Base-by-base conservation (phyloP, 2,888 invertebrate species). In the Liposcelis brunnea region DNA sequence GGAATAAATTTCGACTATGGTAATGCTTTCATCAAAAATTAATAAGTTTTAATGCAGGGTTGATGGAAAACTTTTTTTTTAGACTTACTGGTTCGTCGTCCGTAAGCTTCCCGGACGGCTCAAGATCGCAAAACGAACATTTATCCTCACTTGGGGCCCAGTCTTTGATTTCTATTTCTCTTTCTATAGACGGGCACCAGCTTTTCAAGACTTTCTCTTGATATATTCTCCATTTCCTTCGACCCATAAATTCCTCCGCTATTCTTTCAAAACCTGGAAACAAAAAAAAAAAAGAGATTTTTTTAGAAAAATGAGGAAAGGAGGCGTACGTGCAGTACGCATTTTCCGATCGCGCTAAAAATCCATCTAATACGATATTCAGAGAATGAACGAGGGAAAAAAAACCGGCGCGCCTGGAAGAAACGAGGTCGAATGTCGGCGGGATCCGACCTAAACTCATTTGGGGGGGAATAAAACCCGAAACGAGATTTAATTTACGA, bases 161-260 rank as follows among this genome's bases (percentile, higher is more conserved):
- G 50, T 55, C 55, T 48, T 54, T 54, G 47, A 52, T 50, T 42
- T 53, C 53, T 48, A 53, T 50, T 47, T 48, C 48, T 42, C 43
- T 45, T 44, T 50, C 50, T 44, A 50, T 48, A 47, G 49, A 49
- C 37, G 49, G 47, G 38, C 47, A 43, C 48, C 50, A 49, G 47
- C 49, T 50, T 49, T 50, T 51, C 49, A 51, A 48, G 50, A 55
- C 53, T 47, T 67, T 67, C 73, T 86, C 84, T 77, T 85, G 86
- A 69, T 84, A 86, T 72, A 82, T 77, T 77, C 84, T 84, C 86
- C 87, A 87, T 86, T 81, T 85, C 80, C 85, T 80, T 74, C 84
- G 82, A 75, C 86, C 87, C 87, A 87, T 86, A 78, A 86, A 84
- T 82, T 86, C 86, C 75, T 87, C 86, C 75, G 86, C 86, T 74